Percentiles rank a stretch among this genome's conserved stretches.
phyloP scores from a whole-genome alignment of 2,113 vertebrate genomes.

The Campylorhamphus procurvoides region DNA sequence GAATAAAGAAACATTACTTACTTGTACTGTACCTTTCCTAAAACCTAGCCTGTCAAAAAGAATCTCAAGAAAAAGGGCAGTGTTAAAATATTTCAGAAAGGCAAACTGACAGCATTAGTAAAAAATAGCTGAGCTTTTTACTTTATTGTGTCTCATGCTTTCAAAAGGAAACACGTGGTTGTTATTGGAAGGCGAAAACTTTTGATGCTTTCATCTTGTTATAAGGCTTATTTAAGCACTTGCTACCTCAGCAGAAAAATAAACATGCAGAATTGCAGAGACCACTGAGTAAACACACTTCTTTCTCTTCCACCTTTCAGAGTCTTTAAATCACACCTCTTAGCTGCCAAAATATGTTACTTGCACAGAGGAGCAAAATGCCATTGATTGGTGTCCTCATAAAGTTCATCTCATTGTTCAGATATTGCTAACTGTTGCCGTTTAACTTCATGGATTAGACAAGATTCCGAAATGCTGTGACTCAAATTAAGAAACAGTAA shows the following conservation, averaged over 20 bases:
- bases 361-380: neutral
- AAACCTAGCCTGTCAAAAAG: neutral
- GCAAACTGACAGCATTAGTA: neutral
- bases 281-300: constrained; percentile 32
- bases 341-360: neutral
- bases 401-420: neutral
- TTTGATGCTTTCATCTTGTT: constrained; percentile 40
- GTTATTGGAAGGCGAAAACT: constrained; percentile 29
- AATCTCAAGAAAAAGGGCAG: neutral
- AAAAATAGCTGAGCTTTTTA: constrained; percentile 26
- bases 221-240: constrained; percentile 43
- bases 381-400: neutral
- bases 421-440: neutral
- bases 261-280: constrained; percentile 31
- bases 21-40: neutral
- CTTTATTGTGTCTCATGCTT: neutral
- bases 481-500: neutral
- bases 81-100: neutral
- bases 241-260: constrained; percentile 64
- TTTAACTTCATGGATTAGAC: neutral
- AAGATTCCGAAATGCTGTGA: neutral
- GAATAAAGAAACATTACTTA: neutral
- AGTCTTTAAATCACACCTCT: constrained; percentile 27
- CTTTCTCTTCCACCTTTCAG: constrained; percentile 54
- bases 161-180: neutral